Evolutionary conservation across 2,113 vertebrate species (phyloP), one percentile per base, ranked within the genome.

Genomic region (Caranx ignobilis): DNA sequence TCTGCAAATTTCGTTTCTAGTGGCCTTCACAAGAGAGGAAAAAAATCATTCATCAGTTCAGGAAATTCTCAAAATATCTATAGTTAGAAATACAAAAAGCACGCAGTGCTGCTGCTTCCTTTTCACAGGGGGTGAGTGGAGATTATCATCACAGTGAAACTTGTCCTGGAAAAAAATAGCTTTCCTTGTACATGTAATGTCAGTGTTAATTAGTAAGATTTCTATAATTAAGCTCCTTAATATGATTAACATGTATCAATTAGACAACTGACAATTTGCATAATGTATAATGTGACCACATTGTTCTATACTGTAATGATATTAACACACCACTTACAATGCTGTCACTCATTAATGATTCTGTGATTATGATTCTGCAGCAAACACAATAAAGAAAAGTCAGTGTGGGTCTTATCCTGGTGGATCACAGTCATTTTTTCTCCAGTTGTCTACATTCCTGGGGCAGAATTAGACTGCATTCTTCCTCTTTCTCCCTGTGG

Each of bases 141-240:
- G 54, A 52, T 31, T 5, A 21, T 37, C 52, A 45, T 2, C 6
- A 43, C 1, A 5, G 39, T 59, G 55, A 66, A 81, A 80, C 21
- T 67, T 61, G 26, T 76, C 71, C 21, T 50, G 69, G 59, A 71
- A 31, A 57, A 71, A 75, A 77, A 87, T 92, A 81, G 80, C 85
- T 87, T 81, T 86, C 87, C 91, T 82, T 13, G 47, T 89, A 82
- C 85, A 95, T 96, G 96, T 96, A 93, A 97, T 96, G 96, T 96
- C 96, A 96, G 95, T 96, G 95, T 96, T 97, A 97, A 98, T 98
- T 97, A 98, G 95, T 96, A 97, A 97, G 96, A 98, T 97, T 98
- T 96, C 95, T 96, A 95, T 98, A 98, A 99, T 99, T 99, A 98
- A 97, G 96, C 97, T 96, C 96, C 96, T 98, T 98, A 98, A 98